Evolutionary conservation across 30 jellyfish, hydroid and myxozoan genomes (phyloP).

Genomic region (Phacellophora camtschatica): DNA sequence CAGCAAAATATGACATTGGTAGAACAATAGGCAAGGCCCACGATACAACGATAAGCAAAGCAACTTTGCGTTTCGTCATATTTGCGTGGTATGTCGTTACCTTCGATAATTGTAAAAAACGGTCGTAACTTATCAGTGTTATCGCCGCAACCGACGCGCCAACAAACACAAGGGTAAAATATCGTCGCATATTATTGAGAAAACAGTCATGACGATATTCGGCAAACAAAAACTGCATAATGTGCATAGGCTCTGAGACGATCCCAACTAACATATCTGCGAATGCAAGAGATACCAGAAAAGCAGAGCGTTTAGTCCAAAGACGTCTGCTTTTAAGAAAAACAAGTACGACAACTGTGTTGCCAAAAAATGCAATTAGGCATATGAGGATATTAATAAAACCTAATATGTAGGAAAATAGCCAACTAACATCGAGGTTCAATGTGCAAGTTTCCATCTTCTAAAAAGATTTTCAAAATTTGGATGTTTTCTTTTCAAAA

Average conservation of each 20-base stretch:
- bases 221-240: neutral
- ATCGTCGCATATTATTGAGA: slow-evolving; percentile 5
- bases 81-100: neutral
- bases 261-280: slow-evolving; percentile 51
- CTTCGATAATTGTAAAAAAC: slow-evolving; percentile 40
- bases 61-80: slow-evolving; percentile 17
- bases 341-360: slow-evolving; percentile 16
- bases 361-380: slow-evolving; percentile 8
- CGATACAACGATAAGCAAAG: neutral
- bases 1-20: slow-evolving; percentile 45
- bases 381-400: neutral
- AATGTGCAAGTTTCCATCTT: neutral
- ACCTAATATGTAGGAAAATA: slow-evolving; percentile 1
- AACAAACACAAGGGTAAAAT: neutral
- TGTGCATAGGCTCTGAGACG: slow-evolving; percentile 13
- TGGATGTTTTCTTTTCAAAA: no score
- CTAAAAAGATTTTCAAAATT: no score
- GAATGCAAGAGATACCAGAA: slow-evolving; percentile 37
- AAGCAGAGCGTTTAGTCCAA: slow-evolving; percentile 5
- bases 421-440: neutral
- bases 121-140: slow-evolving; percentile 45
- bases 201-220: slow-evolving; percentile 7
- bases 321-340: neutral
- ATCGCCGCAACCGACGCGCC: slow-evolving; percentile 57
- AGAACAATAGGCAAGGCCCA: slow-evolving; percentile 57